Percentiles rank a stretch among this genome's conserved stretches.
Conservation (phyloP, 2,888 invertebrate genomes). For the Pristionchus japonicus region DNA sequence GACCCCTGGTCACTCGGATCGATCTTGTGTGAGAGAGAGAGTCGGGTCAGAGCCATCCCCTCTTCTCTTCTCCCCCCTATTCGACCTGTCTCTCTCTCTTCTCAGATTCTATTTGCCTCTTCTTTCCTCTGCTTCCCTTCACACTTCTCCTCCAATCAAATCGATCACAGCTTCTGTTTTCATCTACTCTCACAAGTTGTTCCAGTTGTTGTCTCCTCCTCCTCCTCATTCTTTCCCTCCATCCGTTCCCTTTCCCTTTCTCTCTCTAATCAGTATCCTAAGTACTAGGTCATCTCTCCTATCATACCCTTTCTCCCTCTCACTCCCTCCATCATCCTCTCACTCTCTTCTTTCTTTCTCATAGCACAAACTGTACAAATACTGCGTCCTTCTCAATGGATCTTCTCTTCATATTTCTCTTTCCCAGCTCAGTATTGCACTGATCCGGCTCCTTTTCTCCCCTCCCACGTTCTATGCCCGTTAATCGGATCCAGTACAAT, state of each 20-base stretch:
- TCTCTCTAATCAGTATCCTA: conserved; percentile 22
- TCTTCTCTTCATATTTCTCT: conserved; percentile 35
- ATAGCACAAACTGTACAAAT: conserved; percentile 28
- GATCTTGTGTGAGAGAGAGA: not conserved
- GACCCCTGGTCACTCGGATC: conserved; percentile 40
- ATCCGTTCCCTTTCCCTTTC: conserved; percentile 25
- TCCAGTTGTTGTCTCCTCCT: not conserved
- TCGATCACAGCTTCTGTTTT: conserved; percentile 25
- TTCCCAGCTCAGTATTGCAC: conserved; percentile 8
- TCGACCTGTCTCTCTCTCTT: conserved; percentile 22
- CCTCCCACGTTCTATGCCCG: not conserved
- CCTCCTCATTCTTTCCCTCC: not conserved
- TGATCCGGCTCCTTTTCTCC: conserved; percentile 33
- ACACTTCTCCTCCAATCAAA: not conserved
- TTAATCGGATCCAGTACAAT: not conserved
- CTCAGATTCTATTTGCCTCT: conserved; percentile 40
- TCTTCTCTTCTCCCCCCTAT: conserved; percentile 10
- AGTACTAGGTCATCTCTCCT: conserved; percentile 42
- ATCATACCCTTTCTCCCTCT: conserved; percentile 4
- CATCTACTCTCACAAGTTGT: not conserved
- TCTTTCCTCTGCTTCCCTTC: conserved; percentile 27
- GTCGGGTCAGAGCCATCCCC: conserved; percentile 2
- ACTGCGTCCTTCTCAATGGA: conserved; percentile 34
- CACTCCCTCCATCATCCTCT: conserved; percentile 23
- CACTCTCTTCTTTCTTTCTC: not conserved